Conservation (phyloP, 2,888 invertebrate genomes). For the Macrosiphum euphorbiae region DNA sequence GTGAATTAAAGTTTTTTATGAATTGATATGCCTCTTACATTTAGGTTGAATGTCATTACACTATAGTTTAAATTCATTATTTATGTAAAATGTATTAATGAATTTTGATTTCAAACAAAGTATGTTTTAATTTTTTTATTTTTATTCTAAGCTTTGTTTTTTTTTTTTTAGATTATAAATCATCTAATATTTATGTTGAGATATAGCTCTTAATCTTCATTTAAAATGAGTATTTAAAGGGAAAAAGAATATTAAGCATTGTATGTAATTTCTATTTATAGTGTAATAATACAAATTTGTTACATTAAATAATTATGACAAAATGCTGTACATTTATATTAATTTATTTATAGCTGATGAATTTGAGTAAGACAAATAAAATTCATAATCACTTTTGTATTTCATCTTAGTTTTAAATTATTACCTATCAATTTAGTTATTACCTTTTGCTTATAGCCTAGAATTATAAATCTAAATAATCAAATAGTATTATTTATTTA, state of each 20-base stretch:
- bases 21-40: conserved; percentile 59
- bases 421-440: conserved; percentile 56
- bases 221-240: conserved; percentile 53
- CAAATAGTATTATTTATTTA: conserved; percentile 31
- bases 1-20: conserved; percentile 58
- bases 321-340: conserved; percentile 55
- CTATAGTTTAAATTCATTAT: conserved; percentile 57
- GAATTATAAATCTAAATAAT: conserved; percentile 27
- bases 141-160: conserved; percentile 63
- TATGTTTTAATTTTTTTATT: conserved; percentile 60
- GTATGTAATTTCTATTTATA: conserved; percentile 50
- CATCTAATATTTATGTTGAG: conserved; percentile 62
- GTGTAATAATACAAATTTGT: conserved; percentile 51
- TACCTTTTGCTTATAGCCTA: conserved; percentile 42
- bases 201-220: conserved; percentile 49
- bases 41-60: conserved; percentile 59
- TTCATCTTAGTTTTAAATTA: conserved; percentile 56
- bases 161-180: conserved; percentile 58
- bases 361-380: conserved; percentile 63
- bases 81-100: conserved; percentile 54
- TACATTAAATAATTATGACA: conserved; percentile 54
- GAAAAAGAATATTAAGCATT: conserved; percentile 29
- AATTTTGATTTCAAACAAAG: conserved; percentile 57
- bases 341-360: conserved; percentile 58
- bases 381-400: conserved; percentile 60